Percentiles rank a stretch among this genome's conserved stretches.
phyloP scores from a whole-genome alignment of 92 coral and sea anemone genomes.

The Zoanthus gigantus region DNA sequence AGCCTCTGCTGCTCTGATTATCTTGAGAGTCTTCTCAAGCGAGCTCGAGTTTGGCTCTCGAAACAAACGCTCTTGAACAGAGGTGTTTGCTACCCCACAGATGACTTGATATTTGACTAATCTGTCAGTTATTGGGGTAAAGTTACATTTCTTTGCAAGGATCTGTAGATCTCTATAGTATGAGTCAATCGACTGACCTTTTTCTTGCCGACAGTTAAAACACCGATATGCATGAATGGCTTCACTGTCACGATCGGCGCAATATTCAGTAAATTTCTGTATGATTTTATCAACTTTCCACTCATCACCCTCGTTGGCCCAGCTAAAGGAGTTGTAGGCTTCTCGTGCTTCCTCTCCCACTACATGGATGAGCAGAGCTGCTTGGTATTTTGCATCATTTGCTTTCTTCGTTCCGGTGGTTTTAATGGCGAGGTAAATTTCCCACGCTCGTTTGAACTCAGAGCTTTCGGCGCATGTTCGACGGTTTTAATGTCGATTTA shows the following conservation, averaged over 20 bases:
- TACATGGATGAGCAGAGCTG: conserved; percentile 14
- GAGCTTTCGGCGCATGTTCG: no score
- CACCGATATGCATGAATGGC: conserved; percentile 40
- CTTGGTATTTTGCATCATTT: not conserved
- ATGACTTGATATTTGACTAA: conserved; percentile 13
- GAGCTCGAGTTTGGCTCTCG: conserved; percentile 22
- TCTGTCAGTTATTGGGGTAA: conserved; percentile 33
- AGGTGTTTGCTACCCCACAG: conserved; percentile 13
- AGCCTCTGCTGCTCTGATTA: conserved; percentile 4
- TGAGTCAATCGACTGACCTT: conserved; percentile 34
- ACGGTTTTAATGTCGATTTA: no score
- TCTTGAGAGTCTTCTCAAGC: conserved; percentile 23
- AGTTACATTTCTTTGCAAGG: conserved; percentile 31
- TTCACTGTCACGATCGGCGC: conserved; percentile 7
- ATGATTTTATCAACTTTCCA: conserved; percentile 15
- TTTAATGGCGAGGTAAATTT: conserved; percentile 4
- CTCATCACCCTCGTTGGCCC: conserved; percentile 32
- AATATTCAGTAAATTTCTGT: no score
- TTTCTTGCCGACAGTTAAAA: conserved; percentile 29
- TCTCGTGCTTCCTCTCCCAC: conserved; percentile 43
- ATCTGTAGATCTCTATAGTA: conserved; percentile 25
- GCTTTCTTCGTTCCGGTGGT: conserved; percentile 2
- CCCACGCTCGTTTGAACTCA: not conserved
- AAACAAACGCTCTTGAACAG: conserved; percentile 32
- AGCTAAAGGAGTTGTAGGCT: conserved; percentile 30